phyloP scores from a whole-genome alignment of 2,797 vertebrate genomes.

The Pipistrellus pipistrellus region DNA sequence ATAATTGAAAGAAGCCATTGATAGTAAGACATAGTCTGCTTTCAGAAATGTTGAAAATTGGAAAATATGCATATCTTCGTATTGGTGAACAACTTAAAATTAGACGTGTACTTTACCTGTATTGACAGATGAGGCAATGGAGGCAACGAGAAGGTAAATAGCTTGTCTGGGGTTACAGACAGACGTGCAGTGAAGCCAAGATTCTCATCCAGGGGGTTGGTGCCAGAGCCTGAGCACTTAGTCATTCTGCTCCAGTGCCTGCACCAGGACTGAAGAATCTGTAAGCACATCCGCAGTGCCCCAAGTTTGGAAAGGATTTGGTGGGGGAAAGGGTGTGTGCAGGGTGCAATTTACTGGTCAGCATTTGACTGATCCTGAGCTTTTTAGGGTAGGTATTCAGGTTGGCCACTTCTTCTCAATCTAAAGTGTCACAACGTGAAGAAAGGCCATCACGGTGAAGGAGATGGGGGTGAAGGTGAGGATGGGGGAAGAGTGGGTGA shows the following conservation, averaged over 20 bases:
- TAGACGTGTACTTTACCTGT: not conserved
- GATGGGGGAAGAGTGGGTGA: conserved; percentile 27
- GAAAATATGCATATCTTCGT: not conserved
- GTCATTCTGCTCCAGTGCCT: rapidly evolving
- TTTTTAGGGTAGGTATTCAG: not conserved
- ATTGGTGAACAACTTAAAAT: not conserved
- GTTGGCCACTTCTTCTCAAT: not conserved
- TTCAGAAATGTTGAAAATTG: conserved; percentile 9
- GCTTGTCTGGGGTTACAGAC: not conserved
- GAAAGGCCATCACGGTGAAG: not conserved
- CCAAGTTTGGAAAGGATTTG: not conserved
- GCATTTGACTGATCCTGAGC: not conserved
- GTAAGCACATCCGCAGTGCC: not conserved
- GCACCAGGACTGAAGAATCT: not conserved
- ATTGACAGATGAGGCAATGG: not conserved
- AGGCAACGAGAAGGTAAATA: not conserved
- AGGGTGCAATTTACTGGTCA: not conserved
- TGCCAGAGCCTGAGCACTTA: not conserved
- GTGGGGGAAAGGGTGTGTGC: not conserved
- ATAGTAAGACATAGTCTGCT: not conserved
- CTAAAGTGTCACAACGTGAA: not conserved
- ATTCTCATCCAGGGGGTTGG: not conserved
- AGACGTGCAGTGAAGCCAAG: not conserved
- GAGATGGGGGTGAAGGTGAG: conserved; percentile 7
- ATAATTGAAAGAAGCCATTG: not conserved